Conservation (phyloP, 2,888 invertebrate genomes). For the Acrocera orbiculus region DNA sequence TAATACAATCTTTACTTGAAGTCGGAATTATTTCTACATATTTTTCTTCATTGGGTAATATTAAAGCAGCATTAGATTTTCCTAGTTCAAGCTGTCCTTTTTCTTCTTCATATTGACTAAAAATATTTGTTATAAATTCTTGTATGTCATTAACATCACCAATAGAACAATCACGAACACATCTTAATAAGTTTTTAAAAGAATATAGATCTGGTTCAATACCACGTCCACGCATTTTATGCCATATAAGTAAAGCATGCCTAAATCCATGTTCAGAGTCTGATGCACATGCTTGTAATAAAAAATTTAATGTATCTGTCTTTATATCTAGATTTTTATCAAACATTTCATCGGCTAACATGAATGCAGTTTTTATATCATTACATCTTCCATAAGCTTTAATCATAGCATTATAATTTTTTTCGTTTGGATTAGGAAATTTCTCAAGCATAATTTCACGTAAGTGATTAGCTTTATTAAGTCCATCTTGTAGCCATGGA, state of each 20-base stretch:
- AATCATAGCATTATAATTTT: constrained; percentile 76
- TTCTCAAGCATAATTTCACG: constrained; percentile 50
- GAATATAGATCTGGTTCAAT: constrained; percentile 52
- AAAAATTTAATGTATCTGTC: constrained; percentile 54
- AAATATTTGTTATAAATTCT: constrained; percentile 32
- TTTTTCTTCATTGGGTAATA: neutral
- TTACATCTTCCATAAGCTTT: constrained; percentile 79
- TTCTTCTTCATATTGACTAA: constrained; percentile 11
- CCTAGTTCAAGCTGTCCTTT: no score
- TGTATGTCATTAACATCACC: constrained; percentile 44
- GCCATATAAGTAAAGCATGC: constrained; percentile 72
- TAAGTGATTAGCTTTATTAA: constrained; percentile 48
- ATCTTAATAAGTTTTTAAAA: constrained; percentile 66
- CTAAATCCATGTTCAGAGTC: constrained; percentile 65
- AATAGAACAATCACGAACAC: constrained; percentile 63
- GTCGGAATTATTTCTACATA: neutral
- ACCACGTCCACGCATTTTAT: constrained; percentile 49
- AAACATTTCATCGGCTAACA: constrained; percentile 69
- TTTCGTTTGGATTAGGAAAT: constrained; percentile 47
- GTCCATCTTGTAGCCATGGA: constrained; percentile 47
- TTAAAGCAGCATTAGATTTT: neutral
- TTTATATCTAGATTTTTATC: constrained; percentile 42
- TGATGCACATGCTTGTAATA: constrained; percentile 69
- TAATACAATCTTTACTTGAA: neutral
- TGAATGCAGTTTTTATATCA: constrained; percentile 58